These are phyloP conservation scores for Adelges cooleyi DNA, from an alignment of 1,140 invertebrate genomes.

Conservation along the genomic window DNA sequence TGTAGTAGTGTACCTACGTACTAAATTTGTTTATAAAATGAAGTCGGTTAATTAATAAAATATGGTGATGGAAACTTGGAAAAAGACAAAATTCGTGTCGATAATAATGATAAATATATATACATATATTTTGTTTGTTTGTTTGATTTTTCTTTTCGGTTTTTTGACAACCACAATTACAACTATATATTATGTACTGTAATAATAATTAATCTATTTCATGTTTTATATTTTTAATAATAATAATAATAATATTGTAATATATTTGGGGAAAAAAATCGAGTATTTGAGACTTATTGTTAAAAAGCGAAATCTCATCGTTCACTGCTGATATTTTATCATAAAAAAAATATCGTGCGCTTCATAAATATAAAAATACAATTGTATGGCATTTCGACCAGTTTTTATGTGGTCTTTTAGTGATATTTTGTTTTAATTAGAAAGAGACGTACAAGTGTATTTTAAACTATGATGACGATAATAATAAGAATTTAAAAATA, in stretches of 20 bases:
- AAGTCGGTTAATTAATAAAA: constrained; percentile 7
- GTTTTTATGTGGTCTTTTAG: constrained; percentile 23
- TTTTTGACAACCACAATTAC: too few relatives aligned
- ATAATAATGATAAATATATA: too few relatives aligned
- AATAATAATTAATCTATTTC: too few relatives aligned
- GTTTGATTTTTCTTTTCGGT: too few relatives aligned
- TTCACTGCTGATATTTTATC: constrained; percentile 13
- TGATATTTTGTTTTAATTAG: constrained; percentile 21
- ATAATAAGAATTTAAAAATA: constrained; percentile 1
- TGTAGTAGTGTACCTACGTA: too few relatives aligned
- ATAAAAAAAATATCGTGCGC: neutral
- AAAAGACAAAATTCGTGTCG: too few relatives aligned
- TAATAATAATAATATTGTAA: too few relatives aligned
- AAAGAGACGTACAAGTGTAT: neutral
- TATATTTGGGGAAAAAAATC: neutral
- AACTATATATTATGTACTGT: too few relatives aligned
- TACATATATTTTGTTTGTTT: too few relatives aligned
- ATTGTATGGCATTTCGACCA: constrained; percentile 12
- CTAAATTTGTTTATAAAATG: too few relatives aligned
- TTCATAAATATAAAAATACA: constrained; percentile 8
- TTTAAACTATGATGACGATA: too few relatives aligned
- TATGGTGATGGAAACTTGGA: constrained; percentile 10
- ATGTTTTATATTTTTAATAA: too few relatives aligned
- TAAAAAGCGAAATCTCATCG: constrained; percentile 8
- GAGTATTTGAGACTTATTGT: constrained; percentile 22